Evolutionary conservation across 2,888 invertebrate genomes (phyloP), one percentile per base, ranked within the genome.

Genomic region (Crepidodera aurea): DNA sequence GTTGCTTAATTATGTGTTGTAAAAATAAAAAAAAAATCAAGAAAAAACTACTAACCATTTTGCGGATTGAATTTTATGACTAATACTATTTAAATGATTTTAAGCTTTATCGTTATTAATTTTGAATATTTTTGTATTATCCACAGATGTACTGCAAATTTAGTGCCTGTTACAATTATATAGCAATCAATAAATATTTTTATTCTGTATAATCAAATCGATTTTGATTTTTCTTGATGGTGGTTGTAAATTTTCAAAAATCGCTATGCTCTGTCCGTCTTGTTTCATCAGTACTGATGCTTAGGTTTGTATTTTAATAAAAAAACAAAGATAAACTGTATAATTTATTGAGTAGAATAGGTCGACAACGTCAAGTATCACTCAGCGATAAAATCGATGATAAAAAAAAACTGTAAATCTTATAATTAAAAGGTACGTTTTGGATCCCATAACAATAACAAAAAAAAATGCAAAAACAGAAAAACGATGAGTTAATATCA

Each of bases 311-410:
- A n/a, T n/a, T n/a, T n/a, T n/a, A n/a, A 22, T 6, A 22, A 22
- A 22, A 22, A 22, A 22, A 4, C 22, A 4, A 6, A 22, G 22
- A 22, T 4, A 22, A 2, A 4, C 6, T 34, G 34, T 65, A 65
- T 56, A 64, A 55, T 56, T 62, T 65, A 59, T 65, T 61, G 42
- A 46, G 58, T 62, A 62, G 61, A 65, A 65, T 62, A 65, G 59
- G 55, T 56, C 55, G 55, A 64, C 54, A 54, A 56, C 25, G 48
- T 40, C 34, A 32, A 37, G 56, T 62, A 19, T 39, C 25, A 12
- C 12, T 46, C 15, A 22, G 12, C 10, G 10, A 13, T 25, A 48
- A 48, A 51, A 37, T 54, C 51, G n/a, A 42, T 29, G n/a, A 22
- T 12, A 44, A 40, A 40, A 54, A 19, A 51, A 51, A 44, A 13